These are phyloP conservation scores for Drosophila peninsularis DNA, from an alignment of 2,888 invertebrate species.

Conservation along the genomic window DNA sequence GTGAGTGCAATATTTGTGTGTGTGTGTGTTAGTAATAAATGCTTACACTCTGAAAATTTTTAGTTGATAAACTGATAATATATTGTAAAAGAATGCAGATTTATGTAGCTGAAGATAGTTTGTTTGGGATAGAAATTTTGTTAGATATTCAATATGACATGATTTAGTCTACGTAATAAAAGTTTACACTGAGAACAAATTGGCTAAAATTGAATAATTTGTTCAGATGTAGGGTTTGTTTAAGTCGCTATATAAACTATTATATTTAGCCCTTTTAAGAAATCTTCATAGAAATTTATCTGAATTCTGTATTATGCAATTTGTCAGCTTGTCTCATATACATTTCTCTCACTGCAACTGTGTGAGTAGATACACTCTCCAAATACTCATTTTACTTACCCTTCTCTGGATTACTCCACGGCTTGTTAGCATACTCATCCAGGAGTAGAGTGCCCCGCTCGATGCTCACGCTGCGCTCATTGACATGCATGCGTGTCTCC, in stretches of 20 bases:
- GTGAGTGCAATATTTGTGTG: background rate
- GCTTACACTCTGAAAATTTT: background rate
- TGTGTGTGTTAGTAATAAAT: background rate
- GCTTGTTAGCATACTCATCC: conserved; percentile 92
- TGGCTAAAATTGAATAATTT: background rate
- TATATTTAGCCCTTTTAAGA: background rate
- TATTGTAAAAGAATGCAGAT: background rate
- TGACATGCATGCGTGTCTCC: conserved; percentile 92
- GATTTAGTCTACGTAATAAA: background rate
- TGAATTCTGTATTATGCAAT: no score
- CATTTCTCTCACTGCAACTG: background rate
- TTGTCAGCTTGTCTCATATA: no score
- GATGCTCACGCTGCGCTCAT: conserved; percentile 90
- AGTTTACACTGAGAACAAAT: background rate
- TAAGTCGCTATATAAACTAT: background rate
- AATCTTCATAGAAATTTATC: background rate
- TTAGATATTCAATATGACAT: background rate
- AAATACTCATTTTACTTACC: conserved; percentile 85
- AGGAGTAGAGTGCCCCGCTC: conserved; percentile 89
- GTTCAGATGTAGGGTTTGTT: background rate
- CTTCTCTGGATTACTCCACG: conserved; percentile 93
- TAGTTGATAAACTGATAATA: background rate
- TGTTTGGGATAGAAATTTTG: no score
- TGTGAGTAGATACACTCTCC: no score
- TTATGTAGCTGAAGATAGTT: no score